Conservation (phyloP, 1,140 invertebrate species). For the Dreissena rostriformis region DNA sequence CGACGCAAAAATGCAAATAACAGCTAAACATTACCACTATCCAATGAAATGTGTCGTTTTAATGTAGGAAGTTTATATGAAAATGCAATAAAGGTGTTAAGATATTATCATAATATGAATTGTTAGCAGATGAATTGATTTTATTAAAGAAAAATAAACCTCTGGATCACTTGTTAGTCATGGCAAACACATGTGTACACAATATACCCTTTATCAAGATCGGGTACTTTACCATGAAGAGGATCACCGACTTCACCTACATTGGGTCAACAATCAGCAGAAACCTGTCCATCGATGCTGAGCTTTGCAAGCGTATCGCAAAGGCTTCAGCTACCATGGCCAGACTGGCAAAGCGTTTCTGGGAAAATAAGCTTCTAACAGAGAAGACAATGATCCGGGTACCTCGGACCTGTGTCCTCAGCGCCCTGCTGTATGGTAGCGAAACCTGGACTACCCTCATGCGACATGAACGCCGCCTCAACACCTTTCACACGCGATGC, state of each 20-base stretch:
- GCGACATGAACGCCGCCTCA: constrained; percentile 40
- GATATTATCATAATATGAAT: too few species aligned
- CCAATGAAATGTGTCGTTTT: too few species aligned
- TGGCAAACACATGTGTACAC: too few species aligned
- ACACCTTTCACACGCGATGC: constrained; percentile 52
- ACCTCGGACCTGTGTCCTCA: too few species aligned
- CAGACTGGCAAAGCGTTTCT: constrained; percentile 36
- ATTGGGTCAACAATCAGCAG: neutral
- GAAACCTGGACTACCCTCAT: constrained; percentile 50
- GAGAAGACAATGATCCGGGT: constrained; percentile 27
- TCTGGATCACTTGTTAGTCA: too few species aligned
- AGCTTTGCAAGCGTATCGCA: neutral
- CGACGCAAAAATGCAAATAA: too few species aligned
- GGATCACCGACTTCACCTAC: constrained; percentile 4
- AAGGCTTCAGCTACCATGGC: neutral
- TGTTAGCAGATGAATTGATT: too few species aligned
- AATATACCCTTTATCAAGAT: neutral
- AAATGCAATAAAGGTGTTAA: too few species aligned
- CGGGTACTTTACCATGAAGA: neutral
- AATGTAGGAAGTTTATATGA: too few species aligned
- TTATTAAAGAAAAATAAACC: too few species aligned
- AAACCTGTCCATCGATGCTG: neutral
- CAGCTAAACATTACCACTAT: too few species aligned
- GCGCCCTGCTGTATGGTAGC: constrained; percentile 39
- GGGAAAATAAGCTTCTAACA: constrained; percentile 42